Base-by-base conservation (phyloP, 2,113 vertebrate species). In the Equus quagga region DNA sequence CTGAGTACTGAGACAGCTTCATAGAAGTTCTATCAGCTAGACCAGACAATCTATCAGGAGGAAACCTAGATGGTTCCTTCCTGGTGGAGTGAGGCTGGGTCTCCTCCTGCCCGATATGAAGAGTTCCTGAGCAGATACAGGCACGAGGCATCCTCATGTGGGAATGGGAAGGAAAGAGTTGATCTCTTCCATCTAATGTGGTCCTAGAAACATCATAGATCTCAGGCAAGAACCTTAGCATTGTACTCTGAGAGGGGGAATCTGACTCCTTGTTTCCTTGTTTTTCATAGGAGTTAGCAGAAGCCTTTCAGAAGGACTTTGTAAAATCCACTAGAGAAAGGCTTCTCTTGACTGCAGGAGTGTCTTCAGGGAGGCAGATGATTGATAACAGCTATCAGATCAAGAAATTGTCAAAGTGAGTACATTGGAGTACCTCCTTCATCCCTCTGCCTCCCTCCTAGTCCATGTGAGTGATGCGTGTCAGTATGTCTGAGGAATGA, bases 341-440 rank as follows among this genome's bases (percentile, higher is more conserved):
- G 93, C 99, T 99, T 41, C 92, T 99, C 98, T 28, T 99, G 83
- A 99, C 98, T 58, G 99, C 99, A 96, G 99, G 99, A 5, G 99
- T 99, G 91, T 26, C 99, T 46, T 98, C 99, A 92, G 99, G 99
- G 46, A 99, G 99, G 87, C 98, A 97, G 31, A 99, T 98, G 80
- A 99, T 99, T 2, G 99, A 99, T 92, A 98, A 36, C 12, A 99
- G 98, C 98, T 99, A 99, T 96, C 99, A 99, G 95, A 99, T 99
- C 21, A 97, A 98, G 64, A 98, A 99, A 92, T 92, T 99, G 93
- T 98, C 98, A 51, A 98, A 98, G 99, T 99, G 95, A 98, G 98
- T 69, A 8, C 62, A 4, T 75, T 54, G 65, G 21, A 19, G n/a
- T 24, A 54, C 0, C 23, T 64, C 36, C n/a, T 41, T 60, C 49